Conservation (phyloP, 2,113 vertebrate species). For the Sciurus niger region DNA sequence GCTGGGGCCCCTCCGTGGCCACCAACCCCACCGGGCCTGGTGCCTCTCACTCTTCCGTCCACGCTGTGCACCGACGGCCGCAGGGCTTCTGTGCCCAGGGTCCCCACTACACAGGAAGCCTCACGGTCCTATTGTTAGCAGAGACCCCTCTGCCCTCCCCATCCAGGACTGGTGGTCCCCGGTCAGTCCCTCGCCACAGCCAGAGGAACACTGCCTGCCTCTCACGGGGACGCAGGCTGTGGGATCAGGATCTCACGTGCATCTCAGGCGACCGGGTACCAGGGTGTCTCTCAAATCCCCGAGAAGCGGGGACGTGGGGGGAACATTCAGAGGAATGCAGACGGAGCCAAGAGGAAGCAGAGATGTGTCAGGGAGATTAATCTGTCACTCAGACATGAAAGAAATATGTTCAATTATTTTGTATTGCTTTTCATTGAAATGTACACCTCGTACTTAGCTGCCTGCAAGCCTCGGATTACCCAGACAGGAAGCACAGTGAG, state of each 20-base stretch:
- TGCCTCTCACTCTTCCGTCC: fast-evolving
- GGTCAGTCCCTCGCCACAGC: not conserved
- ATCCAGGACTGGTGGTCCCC: not conserved
- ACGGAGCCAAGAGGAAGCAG: not conserved
- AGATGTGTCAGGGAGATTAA: conserved; percentile 53
- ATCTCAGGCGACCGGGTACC: not conserved
- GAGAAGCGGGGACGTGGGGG: not conserved
- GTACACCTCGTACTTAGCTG: not conserved
- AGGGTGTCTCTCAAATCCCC: not conserved
- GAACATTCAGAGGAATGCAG: not conserved
- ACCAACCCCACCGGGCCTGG: fast-evolving
- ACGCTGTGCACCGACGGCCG: fast-evolving
- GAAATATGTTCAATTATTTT: conserved; percentile 76
- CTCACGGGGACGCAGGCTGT: not conserved
- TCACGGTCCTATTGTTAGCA: not conserved
- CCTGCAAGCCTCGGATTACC: conserved; percentile 54
- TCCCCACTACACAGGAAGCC: not conserved
- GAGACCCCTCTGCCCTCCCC: not conserved
- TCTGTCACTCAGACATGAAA: conserved; percentile 61
- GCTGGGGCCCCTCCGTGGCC: fast-evolving
- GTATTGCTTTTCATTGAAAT: conserved; percentile 67
- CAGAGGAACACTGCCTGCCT: not conserved
- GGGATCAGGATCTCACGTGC: not conserved
- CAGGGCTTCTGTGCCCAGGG: not conserved
- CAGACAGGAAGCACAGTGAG: conserved; percentile 65